A percentile compares a stretch with the other conserved stretches of the same genome.
phyloP scores from a whole-genome alignment of 2,888 invertebrate species.

The Polydesmus complanatus region DNA sequence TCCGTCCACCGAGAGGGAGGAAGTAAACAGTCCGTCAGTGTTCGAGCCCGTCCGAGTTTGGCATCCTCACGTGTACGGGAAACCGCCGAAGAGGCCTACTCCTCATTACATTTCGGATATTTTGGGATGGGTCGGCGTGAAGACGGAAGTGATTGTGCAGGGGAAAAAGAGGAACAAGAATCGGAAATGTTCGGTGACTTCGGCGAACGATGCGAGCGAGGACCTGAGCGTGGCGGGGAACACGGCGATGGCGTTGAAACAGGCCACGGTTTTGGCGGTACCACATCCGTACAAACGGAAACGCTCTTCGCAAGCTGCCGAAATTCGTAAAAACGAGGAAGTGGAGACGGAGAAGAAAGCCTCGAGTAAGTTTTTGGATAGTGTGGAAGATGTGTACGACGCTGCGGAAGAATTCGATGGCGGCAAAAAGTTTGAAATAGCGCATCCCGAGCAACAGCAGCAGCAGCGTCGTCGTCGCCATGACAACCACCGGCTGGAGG shows the following conservation, averaged over 20 bases:
- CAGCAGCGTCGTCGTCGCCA: conserved; percentile 12
- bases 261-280: background rate
- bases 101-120: conserved; percentile 80
- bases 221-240: background rate
- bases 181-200: conserved; percentile 15
- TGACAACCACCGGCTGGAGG: conserved; percentile 19
- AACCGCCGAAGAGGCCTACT: conserved; percentile 65
- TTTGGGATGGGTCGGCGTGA: conserved; percentile 45
- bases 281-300: too few relatives aligned
- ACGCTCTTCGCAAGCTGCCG: background rate
- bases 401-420: background rate
- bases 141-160: conserved; percentile 24
- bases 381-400: conserved; percentile 4
- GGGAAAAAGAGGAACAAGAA: background rate
- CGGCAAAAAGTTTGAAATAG: background rate
- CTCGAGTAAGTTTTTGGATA: background rate
- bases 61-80: conserved; percentile 81
- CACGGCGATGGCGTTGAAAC: background rate
- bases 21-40: background rate
- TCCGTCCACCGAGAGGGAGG: background rate
- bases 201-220: conserved; percentile 13
- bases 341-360: background rate
- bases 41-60: conserved; percentile 39
- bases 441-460: background rate
- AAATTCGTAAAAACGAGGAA: background rate